These are phyloP conservation scores for Microplitis demolitor DNA, from an alignment of 1,140 invertebrate genomes.

Conservation along the genomic window DNA sequence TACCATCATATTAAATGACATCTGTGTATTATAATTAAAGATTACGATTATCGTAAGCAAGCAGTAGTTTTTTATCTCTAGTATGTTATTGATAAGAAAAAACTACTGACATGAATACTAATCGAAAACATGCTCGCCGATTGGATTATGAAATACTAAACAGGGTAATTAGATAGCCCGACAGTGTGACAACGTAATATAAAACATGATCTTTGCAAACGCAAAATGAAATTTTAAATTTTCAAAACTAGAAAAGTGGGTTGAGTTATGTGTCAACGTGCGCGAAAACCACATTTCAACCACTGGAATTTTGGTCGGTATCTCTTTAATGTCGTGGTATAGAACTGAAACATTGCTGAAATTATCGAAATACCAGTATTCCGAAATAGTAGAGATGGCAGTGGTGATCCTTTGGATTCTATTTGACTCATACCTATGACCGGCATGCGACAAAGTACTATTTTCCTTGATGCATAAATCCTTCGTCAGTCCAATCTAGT, in stretches of 20 bases:
- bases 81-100: too few species aligned
- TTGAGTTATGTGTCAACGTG: slow-evolving; percentile 1
- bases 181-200: too few species aligned
- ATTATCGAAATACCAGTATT: slow-evolving; percentile 18
- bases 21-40: background rate
- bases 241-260: background rate
- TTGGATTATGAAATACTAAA: too few species aligned
- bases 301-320: slow-evolving; percentile 8
- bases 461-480: slow-evolving; percentile 23
- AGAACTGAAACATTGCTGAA: slow-evolving; percentile 12
- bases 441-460: background rate
- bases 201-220: too few species aligned
- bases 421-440: background rate
- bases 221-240: too few species aligned
- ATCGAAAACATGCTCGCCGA: too few species aligned
- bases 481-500: slow-evolving; percentile 20
- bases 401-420: background rate
- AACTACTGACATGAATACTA: too few species aligned
- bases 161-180: too few species aligned
- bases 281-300: slow-evolving; percentile 13
- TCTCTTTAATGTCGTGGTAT: slow-evolving; percentile 13
- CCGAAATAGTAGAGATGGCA: background rate
- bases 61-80: too few species aligned
- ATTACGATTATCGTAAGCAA: background rate
- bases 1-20: too few species aligned